Evolutionary conservation across 2,113 vertebrate species (phyloP), one percentile per base, ranked within the genome.

Genomic region (Daphoenositta chrysoptera): DNA sequence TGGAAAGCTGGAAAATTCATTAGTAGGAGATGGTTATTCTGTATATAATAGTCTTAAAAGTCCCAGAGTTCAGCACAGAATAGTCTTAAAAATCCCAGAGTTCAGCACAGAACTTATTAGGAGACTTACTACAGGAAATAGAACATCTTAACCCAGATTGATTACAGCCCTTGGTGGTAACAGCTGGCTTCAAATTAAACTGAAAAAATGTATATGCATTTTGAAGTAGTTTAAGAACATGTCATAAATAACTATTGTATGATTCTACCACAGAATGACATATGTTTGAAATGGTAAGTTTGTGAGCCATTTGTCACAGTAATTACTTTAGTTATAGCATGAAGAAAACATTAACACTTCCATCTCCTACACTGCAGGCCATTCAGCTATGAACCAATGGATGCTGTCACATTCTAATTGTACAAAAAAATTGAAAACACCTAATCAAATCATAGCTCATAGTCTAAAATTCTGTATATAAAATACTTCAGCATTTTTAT

Each of bases 151-250:
- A 97, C 96, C 94, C 92, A 96, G 95, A 97, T 85, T 97, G 95
- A 97, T 97, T 98, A 95, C 73, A 97, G 88, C 96, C 93, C 96
- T 97, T 10, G 76, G 87, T 97, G 93, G 93, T 92, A 96, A 97
- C 94, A 98, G 83, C 83, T 96, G 95, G 93, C 83, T 97, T 97
- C 91, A 97, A 97, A 97, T 96, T 96, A 97, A 97, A 98, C 64
- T 57, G 56, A 94, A 97, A 97, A 97, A 94, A 93, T 70, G 69
- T 96, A 91, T 85, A 97, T 95, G 53, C 58, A 96, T 96, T 98
- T 97, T 95, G 92, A 97, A 98, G 95, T 75, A 97, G 96, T 82
- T 94, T 97, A 95, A 97, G 65, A 73, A 96, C 94, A 96, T 77
- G 90, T 89, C 48, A 94, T 90, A 96, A 97, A 95, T 96, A 97